phyloP scores from a whole-genome alignment of 2,888 invertebrate species.

The Hemistola chrysoprasaria region DNA sequence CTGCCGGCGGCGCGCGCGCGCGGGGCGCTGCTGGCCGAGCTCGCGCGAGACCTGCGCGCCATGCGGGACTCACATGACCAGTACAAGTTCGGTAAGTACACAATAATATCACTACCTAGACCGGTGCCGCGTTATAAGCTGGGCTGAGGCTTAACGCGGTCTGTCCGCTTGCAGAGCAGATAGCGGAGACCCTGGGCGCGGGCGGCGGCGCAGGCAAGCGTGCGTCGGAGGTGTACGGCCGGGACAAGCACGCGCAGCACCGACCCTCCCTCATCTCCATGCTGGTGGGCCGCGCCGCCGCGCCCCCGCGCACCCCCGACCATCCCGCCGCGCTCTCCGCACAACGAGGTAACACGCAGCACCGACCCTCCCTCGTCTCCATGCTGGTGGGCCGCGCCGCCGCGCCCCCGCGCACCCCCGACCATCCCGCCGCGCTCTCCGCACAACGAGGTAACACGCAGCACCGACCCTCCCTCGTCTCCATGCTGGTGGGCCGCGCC shows the following conservation, averaged over 20 bases:
- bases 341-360: constrained; percentile 52
- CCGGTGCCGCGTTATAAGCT: too few species aligned
- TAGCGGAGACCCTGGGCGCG: constrained; percentile 60
- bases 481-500: constrained; percentile 1
- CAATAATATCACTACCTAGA: too few species aligned
- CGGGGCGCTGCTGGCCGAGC: constrained; percentile 91
- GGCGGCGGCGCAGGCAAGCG: constrained; percentile 59
- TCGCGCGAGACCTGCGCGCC: constrained; percentile 92
- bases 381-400: not conserved
- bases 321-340: constrained; percentile 64
- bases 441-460: not conserved
- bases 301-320: constrained; percentile 66
- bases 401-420: too few species aligned
- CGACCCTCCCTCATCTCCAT: constrained; percentile 71
- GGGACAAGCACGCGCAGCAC: constrained; percentile 64
- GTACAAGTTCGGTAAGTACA: constrained; percentile 78
- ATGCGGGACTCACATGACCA: constrained; percentile 92
- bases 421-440: not conserved
- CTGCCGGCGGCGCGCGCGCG: constrained; percentile 91
- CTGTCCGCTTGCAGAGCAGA: too few species aligned
- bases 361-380: not conserved
- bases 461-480: not conserved
- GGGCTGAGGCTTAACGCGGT: too few species aligned
- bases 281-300: constrained; percentile 60
- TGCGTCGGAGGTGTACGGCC: constrained; percentile 62